Percentiles rank a stretch among this genome's conserved stretches.
These are phyloP conservation scores for Capitulum mitella DNA, from an alignment of 2,888 invertebrate species.

Conservation along the genomic window DNA sequence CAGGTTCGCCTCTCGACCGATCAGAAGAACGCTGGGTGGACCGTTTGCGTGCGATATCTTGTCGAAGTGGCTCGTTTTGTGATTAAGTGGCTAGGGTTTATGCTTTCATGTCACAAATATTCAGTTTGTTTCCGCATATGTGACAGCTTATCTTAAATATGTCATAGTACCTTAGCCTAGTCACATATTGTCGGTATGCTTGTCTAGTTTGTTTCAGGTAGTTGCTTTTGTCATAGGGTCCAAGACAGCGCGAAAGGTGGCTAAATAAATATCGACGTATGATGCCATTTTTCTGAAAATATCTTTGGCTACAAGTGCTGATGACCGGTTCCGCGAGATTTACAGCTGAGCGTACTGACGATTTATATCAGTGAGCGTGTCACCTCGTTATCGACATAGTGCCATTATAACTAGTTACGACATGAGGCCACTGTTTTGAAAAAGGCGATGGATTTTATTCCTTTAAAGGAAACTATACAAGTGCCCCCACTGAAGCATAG, in stretches of 20 bases:
- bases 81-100: neutral
- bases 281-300: neutral
- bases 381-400: too few species aligned
- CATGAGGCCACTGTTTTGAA: too few species aligned
- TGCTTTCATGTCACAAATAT: neutral
- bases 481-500: too few species aligned
- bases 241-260: neutral
- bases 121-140: too few species aligned
- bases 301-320: neutral
- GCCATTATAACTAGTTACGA: too few species aligned
- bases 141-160: neutral
- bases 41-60: neutral
- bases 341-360: too few species aligned
- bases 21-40: neutral
- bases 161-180: constrained; percentile 5
- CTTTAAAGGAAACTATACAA: too few species aligned
- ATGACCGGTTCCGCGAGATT: too few species aligned
- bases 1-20: neutral
- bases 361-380: too few species aligned
- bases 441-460: too few species aligned
- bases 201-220: neutral
- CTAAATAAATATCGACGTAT: neutral
- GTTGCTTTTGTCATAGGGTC: neutral
- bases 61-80: neutral
- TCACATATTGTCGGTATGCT: neutral